These are phyloP conservation scores for Caenorhabditis drosophilae DNA, from an alignment of 2,888 invertebrate genomes.

Conservation along the genomic window DNA sequence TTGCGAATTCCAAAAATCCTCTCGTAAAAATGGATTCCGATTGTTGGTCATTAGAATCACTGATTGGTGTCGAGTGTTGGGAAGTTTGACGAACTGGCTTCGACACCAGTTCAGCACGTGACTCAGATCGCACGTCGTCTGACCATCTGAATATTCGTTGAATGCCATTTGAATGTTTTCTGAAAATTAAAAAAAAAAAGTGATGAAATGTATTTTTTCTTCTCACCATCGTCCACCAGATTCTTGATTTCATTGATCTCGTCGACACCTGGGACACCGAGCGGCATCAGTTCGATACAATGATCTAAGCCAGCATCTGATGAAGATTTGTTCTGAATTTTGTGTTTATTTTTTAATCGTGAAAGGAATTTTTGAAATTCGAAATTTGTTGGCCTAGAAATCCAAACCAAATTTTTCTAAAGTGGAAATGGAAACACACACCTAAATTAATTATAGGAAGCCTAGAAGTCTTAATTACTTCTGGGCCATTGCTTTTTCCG, in stretches of 20 bases:
- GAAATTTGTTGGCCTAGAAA: no score
- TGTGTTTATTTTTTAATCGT: neutral
- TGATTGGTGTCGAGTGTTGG: conserved; percentile 37
- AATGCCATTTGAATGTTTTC: conserved; percentile 11
- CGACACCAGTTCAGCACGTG: conserved; percentile 29
- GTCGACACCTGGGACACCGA: conserved; percentile 37
- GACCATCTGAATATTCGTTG: conserved; percentile 3
- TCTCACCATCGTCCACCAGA: conserved; percentile 35
- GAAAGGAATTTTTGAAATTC: neutral
- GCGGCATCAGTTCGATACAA: conserved; percentile 17
- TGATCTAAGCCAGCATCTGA: conserved; percentile 16
- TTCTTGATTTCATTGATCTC: conserved; percentile 34
- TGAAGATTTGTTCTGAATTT: no score
- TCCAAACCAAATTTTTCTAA: no score
- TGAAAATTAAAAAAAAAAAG: no score
- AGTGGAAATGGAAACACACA: no score
- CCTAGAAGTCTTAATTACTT: no score
- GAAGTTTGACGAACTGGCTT: conserved; percentile 23
- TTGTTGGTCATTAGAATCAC: conserved; percentile 35
- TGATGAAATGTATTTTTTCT: no score
- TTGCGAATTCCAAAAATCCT: conserved; percentile 31
- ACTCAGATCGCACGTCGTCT: conserved; percentile 19
- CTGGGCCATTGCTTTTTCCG: no score
- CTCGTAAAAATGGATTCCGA: conserved; percentile 33
- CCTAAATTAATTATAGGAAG: no score